Percentiles rank a stretch among this genome's conserved stretches.
Evolutionary conservation across 2,113 vertebrate species (phyloP).

Genomic region (Opisthocomus hoazin): DNA sequence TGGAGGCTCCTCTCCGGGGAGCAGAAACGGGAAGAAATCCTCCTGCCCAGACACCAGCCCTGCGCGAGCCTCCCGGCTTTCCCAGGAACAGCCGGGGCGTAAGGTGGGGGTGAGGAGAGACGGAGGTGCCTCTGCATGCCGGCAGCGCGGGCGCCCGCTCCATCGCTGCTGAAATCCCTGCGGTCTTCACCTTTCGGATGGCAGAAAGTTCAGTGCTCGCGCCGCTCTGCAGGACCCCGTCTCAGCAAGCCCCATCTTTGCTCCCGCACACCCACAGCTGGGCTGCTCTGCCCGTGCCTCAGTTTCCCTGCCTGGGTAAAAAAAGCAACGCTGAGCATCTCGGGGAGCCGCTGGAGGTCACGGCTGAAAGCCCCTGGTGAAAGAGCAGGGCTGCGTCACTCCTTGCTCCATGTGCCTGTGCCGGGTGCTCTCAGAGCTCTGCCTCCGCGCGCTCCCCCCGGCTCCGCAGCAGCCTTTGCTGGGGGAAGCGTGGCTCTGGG

Average conservation of each 20-base stretch:
- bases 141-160: too few relatives aligned
- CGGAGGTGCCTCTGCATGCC: not conserved
- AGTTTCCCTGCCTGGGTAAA: not conserved
- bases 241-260: not conserved
- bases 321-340: fast-evolving
- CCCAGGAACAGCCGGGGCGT: not conserved
- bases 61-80: not conserved
- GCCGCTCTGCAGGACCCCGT: not conserved
- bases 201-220: not conserved
- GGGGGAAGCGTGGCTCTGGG: not conserved
- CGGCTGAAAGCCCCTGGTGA: fast-evolving
- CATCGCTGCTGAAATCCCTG: fast-evolving
- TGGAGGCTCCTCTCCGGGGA: fast-evolving
- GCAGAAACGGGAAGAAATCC: not conserved
- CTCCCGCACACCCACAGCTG: fast-evolving
- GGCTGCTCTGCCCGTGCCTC: not conserved
- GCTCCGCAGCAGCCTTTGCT: not conserved
- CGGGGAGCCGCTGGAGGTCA: not conserved
- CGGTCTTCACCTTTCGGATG: not conserved
- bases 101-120: not conserved
- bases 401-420: not conserved
- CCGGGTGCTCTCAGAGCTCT: not conserved
- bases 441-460: fast-evolving
- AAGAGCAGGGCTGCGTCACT: not conserved
- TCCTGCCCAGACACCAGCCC: fast-evolving